Evolutionary conservation across 2,888 invertebrate species (phyloP), one percentile per base, ranked within the genome.

Genomic region (Abrostola triplasia): DNA sequence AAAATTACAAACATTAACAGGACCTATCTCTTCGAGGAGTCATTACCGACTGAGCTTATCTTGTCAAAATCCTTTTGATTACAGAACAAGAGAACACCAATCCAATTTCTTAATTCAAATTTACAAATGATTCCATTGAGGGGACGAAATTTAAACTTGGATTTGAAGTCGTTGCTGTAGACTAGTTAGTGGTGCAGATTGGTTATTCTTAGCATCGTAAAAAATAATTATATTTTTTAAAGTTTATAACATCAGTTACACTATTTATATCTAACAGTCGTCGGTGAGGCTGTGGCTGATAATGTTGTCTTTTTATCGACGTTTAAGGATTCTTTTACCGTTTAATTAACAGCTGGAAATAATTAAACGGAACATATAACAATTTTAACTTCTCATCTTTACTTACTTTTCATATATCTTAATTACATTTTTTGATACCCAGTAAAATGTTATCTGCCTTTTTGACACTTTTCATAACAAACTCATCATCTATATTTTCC

Each of bases 51-150:
- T 64, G 49, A 61, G 51, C 50, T 74, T 62, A 78, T 74, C 76
- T 67, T 50, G 12, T 36, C 56, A 59, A 59, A 69, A 78, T 76
- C 74, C 73, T 75, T 74, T 81, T 84, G 73, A 79, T 76, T 73
- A 74, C 63, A 76, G 74, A 68, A 73, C 75, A 83, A 81, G 80
- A 76, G 73, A 80, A 79, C 74, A 69, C 79, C 79, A 84, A 85
- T 84, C 84, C 85, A 85, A 87, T 87, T 87, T 87, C 84, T 84
- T 86, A 85, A 87, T 87, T 87, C 80, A 79, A 82, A 84, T 77
- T 75, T 77, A 71, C 62, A 75, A 85, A 84, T 80, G 59, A 78
- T 70, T 80, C 72, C 51, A 64, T 68, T 59, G 77, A 77, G 82
- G 79, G 81, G 79, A 78, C 76, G 64, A 67, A 77, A 79, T 84